Percentiles rank a stretch among this genome's conserved stretches.
phyloP scores from a whole-genome alignment of 1,140 invertebrate species.

The Bombus sibiricus region DNA sequence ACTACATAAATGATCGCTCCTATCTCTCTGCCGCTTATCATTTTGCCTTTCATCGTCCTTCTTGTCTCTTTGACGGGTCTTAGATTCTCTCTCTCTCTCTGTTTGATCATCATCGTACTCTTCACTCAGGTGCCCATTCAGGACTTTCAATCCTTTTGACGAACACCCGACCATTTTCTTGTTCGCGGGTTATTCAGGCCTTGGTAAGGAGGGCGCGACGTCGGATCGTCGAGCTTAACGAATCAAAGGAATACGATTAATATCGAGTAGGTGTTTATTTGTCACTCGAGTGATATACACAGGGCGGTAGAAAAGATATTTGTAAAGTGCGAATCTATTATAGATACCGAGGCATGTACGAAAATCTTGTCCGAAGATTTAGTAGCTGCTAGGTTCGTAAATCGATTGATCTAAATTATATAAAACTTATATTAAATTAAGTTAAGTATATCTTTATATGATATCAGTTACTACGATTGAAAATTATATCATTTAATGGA shows the following conservation, averaged over 20 bases:
- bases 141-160: conserved; percentile 45
- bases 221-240: conserved; percentile 9
- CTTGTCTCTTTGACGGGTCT: conserved; percentile 34
- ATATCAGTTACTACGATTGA: no score
- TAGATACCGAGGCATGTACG: no score
- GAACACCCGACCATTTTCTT: conserved; percentile 8
- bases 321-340: no score
- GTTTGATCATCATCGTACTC: conserved; percentile 40
- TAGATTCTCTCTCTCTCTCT: background rate
- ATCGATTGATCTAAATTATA: no score
- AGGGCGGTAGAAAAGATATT: background rate
- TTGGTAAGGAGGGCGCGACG: no score
- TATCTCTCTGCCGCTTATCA: conserved; percentile 53
- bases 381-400: no score
- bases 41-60: conserved; percentile 26
- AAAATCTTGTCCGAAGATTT: no score
- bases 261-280: background rate
- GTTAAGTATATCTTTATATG: no score
- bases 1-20: conserved; percentile 60
- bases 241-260: conserved; percentile 34
- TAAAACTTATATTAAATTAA: no score
- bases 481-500: no score
- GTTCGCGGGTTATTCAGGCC: conserved; percentile 4
- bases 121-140: conserved; percentile 34
- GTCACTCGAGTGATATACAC: background rate